Evolutionary conservation across 2,888 invertebrate genomes (phyloP).

Genomic region (Spialia ferax): DNA sequence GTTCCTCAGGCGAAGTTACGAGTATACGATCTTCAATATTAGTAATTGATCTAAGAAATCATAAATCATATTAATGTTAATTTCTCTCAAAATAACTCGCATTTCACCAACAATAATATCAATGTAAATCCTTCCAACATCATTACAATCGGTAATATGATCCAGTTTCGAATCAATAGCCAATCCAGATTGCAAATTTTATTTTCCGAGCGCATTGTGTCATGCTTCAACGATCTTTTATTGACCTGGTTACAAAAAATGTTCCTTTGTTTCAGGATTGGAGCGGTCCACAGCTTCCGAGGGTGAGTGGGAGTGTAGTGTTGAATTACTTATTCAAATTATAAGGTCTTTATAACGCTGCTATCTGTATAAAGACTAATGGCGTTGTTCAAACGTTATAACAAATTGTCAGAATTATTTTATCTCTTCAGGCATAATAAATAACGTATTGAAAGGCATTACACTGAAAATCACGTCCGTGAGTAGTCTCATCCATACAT

Average conservation of each 20-base stretch:
- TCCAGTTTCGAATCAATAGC: neutral
- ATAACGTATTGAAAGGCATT: too few relatives aligned
- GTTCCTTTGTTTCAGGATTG: conserved; percentile 19
- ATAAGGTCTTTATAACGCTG: neutral
- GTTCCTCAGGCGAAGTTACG: too few relatives aligned
- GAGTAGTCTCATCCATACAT: neutral
- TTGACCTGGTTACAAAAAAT: conserved; percentile 30
- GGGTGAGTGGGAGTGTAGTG: conserved; percentile 3
- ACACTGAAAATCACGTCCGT: too few relatives aligned
- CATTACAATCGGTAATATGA: neutral
- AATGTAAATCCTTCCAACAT: neutral
- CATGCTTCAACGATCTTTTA: conserved; percentile 63
- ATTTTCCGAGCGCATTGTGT: neutral
- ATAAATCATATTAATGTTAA: too few relatives aligned
- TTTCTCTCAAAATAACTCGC: too few relatives aligned
- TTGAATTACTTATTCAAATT: neutral
- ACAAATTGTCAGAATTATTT: too few relatives aligned
- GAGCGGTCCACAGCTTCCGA: conserved; percentile 12
- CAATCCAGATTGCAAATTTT: neutral
- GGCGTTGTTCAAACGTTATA: too few relatives aligned
- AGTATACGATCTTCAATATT: too few relatives aligned
- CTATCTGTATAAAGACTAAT: neutral
- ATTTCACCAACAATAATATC: too few relatives aligned
- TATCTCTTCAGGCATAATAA: too few relatives aligned
- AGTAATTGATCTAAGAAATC: too few relatives aligned